Base-by-base conservation (phyloP, 2,113 vertebrate species). In the Deroptyus accipitrinus region DNA sequence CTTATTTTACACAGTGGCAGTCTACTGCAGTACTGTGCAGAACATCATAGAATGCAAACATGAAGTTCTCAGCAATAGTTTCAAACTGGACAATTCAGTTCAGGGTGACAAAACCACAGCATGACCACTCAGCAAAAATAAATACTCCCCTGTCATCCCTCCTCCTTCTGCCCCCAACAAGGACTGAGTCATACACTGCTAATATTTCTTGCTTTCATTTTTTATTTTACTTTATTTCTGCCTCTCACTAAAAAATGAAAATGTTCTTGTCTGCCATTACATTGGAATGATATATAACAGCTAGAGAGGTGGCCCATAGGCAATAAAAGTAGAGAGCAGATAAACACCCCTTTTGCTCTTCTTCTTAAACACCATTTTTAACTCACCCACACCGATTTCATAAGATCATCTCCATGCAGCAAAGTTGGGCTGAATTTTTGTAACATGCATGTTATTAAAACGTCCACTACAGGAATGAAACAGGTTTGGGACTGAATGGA, bases 51-150 rank as follows among this genome's bases (percentile, higher is more conserved):
- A 93, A 91, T 92, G 87, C 73, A 96, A 95, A 88, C 70, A 92
- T 30, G 5, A 94, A 97, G 89, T 83, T 92, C 92, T 91, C 91
- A 30, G 83, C 91, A 94, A 91, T 28, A 41, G 39, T 83, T 97
- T 97, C 91, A 69, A 88, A 96, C 78, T 78, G 83, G 90, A 70
- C 49, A 96, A 95, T 89, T 86, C 88, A 77, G 80, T 96, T 97
- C 88, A 92, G 90, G 87, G 96, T 84, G 96, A 95, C 24, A 90
- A 96, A 98, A 95, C 70, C 96, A 95, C 86, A 95, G 89, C 44
- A 35, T 39, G 97, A 97, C 62, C 85, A 75, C 77, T 79, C 83
- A 94, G 92, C 73, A 97, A 95, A 97, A 96, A 93, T 66, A 85
- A 89, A 93, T 30, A 70, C 17, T 49, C 27, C 30, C 8, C 28